Evolutionary conservation across 2,797 vertebrate species (phyloP), one percentile per base, ranked within the genome.

Genomic region (Sebastes elongatus): DNA sequence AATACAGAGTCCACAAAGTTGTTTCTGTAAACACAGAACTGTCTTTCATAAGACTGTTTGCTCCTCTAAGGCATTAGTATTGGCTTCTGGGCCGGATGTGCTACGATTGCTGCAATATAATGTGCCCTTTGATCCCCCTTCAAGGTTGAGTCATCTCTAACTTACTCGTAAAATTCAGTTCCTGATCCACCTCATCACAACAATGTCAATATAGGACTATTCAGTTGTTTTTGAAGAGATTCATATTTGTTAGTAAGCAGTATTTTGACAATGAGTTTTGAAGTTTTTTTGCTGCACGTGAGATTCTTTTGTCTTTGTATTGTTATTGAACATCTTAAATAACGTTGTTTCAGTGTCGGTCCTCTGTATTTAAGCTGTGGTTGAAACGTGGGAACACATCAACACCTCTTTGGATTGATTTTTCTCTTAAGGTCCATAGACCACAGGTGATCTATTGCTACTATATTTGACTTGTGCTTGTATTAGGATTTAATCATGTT

Each of bases 111-210:
- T 74, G 70, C 66, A 81, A 9, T 69, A 60, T 79, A 53, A 3
- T 27, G 5, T 80, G 75, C 78, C 81, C 88, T 85, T 89, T 92
- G 86, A 73, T 77, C 63, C 11, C 6, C 7, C 23, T 61, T 60
- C 28, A 59, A 72, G 61, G 57, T 27, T 66, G 59, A 88, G 56
- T 90, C 65, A 78, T 83, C 25, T 78, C 25, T 14, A 10, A 55
- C 38, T n/a, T 13, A 8, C 35, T 72, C 6, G 11, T 82, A 73
- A 81, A 61, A 53, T 57, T 57, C 5, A 67, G 2, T 59, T 61
- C 18, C 18, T 7, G 20, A 28, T 14, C 22, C 10, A 67, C 10
- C 6, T 56, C 14, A 59, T 32, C 16, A 22, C 49, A 73, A 59
- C 18, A 18, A 3, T 3, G 11, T 55, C 11, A 30, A 3, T 14